These are phyloP conservation scores for Cheilosia soror DNA, from an alignment of 2,888 invertebrate genomes.

Conservation along the genomic window DNA sequence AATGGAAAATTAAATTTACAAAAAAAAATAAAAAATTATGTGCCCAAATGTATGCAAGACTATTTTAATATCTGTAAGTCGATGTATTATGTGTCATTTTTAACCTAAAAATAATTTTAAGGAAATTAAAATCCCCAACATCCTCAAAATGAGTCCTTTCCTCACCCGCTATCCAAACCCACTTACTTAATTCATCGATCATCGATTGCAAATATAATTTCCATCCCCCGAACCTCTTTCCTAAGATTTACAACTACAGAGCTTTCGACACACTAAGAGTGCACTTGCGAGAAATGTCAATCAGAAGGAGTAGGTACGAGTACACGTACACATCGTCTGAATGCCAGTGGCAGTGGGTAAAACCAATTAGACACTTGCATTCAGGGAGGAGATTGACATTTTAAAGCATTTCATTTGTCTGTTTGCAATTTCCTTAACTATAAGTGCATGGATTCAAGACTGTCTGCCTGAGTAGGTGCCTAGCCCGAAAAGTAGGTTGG, in stretches of 20 bases:
- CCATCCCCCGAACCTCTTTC: background rate
- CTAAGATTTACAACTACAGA: background rate
- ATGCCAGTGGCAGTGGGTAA: slow-evolving; percentile 31
- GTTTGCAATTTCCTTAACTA: slow-evolving; percentile 66
- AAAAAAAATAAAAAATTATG: too few relatives aligned
- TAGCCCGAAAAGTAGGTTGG: slow-evolving; percentile 38
- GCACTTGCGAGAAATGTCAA: slow-evolving; percentile 32
- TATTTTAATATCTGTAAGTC: too few relatives aligned
- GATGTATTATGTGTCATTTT: background rate
- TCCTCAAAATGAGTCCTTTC: background rate
- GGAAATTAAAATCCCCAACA: background rate
- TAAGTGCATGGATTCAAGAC: background rate
- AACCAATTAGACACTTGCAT: slow-evolving; percentile 72
- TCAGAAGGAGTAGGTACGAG: background rate
- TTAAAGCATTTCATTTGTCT: slow-evolving; percentile 66
- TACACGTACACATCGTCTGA: slow-evolving; percentile 25
- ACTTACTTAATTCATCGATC: slow-evolving; percentile 21
- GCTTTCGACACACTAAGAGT: slow-evolving; percentile 28
- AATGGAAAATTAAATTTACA: too few relatives aligned
- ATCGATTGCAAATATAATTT: slow-evolving; percentile 26
- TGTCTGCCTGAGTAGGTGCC: background rate
- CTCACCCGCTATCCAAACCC: background rate
- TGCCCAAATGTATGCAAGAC: too few relatives aligned
- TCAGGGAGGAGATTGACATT: slow-evolving; percentile 66
- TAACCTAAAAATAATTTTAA: background rate